Conservation (phyloP, 2,888 invertebrate species). For the Calameuta idolon region DNA sequence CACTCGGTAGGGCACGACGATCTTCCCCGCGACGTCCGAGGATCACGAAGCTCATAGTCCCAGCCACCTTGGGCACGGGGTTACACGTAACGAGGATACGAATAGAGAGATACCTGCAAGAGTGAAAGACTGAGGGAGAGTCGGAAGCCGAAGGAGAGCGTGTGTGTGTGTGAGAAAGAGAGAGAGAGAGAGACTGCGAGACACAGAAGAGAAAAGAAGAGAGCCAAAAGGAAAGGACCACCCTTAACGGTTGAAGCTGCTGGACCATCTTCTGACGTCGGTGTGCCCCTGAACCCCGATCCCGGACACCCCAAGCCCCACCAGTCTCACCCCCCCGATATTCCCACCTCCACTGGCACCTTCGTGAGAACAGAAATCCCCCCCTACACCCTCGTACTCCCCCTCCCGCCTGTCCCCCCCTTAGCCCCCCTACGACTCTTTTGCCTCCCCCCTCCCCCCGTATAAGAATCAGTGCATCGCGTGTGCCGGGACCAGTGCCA, state of each 20-base stretch:
- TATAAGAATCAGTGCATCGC: conserved; percentile 64
- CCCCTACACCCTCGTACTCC: conserved; percentile 36
- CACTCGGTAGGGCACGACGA: conserved; percentile 55
- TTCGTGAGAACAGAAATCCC: conserved; percentile 38
- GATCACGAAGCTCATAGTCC: not conserved
- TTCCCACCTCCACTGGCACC: conserved; percentile 27
- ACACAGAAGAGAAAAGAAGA: conserved; percentile 8
- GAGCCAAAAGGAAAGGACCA: conserved; percentile 17
- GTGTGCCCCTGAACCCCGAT: conserved; percentile 30
- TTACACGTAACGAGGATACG: not conserved
- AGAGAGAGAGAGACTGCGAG: conserved; percentile 18
- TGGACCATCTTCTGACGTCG: conserved; percentile 11
- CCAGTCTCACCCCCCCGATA: conserved; percentile 24
- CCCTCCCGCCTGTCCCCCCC: conserved; percentile 25
- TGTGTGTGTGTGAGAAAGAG: conserved; percentile 12
- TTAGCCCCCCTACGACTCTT: conserved; percentile 25
- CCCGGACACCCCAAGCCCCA: conserved; percentile 32
- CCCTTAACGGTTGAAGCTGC: conserved; percentile 19
- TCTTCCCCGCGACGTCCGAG: conserved; percentile 30
- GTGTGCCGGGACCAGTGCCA: conserved; percentile 60
- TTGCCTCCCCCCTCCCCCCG: conserved; percentile 37
- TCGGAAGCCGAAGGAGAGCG: not conserved
- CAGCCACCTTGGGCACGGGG: not conserved
- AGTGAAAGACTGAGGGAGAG: conserved; percentile 18
- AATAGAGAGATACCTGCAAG: conserved; percentile 17